These are phyloP conservation scores for Leptinotarsa haldemani DNA, from an alignment of 2,888 invertebrate species.

Conservation along the genomic window DNA sequence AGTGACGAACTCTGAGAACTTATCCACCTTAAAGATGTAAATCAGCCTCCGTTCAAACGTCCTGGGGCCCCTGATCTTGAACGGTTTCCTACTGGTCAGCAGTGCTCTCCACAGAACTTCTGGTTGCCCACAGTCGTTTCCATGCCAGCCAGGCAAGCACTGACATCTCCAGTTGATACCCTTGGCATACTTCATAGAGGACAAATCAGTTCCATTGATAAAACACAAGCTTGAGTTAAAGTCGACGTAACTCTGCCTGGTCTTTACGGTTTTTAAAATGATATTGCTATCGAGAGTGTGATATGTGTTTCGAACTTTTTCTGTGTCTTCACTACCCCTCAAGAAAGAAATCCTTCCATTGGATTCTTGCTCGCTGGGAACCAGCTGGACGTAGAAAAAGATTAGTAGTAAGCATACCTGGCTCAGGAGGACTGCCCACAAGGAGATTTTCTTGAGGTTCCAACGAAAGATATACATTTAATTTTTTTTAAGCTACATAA, in stretches of 20 bases:
- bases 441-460: conserved; percentile 59
- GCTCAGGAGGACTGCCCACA: conserved; percentile 61
- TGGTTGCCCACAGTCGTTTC: conserved; percentile 74
- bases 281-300: conserved; percentile 55
- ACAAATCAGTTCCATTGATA: conserved; percentile 63
- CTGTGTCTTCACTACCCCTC: conserved; percentile 35
- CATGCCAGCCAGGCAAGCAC: conserved; percentile 74
- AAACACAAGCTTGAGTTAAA: conserved; percentile 65
- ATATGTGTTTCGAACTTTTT: conserved; percentile 56
- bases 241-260: conserved; percentile 58
- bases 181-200: conserved; percentile 60
- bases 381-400: conserved; percentile 59
- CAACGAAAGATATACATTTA: conserved; percentile 59
- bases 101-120: conserved; percentile 76
- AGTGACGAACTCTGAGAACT: conserved; percentile 69
- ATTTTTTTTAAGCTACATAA: conserved; percentile 51
- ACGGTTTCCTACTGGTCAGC: conserved; percentile 69
- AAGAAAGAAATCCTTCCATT: conserved; percentile 47
- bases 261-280: conserved; percentile 52
- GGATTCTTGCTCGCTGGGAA: conserved; percentile 35
- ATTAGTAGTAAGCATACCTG: conserved; percentile 61
- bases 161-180: conserved; percentile 67
- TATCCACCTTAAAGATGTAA: conserved; percentile 69
- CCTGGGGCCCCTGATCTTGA: conserved; percentile 65
- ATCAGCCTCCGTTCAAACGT: conserved; percentile 68